Base-by-base conservation (phyloP, 2,113 vertebrate genomes). In the Toxotes chatareus region DNA sequence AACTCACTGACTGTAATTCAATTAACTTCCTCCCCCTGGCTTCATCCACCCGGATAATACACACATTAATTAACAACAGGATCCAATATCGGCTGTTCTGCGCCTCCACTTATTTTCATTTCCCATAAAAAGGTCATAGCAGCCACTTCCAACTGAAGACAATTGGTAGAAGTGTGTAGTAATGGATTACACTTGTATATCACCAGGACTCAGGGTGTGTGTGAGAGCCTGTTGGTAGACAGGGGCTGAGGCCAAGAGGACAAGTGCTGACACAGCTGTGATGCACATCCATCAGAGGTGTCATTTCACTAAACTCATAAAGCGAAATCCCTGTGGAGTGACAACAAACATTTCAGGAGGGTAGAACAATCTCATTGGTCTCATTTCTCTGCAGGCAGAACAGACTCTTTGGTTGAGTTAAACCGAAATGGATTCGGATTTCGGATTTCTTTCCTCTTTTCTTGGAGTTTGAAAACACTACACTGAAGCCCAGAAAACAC, bases 1-100 rank as follows among this genome's bases (percentile, higher is more conserved):
- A 92, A 90, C 88, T 92, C 84, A 76, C 92, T 89, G 89, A 86
- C 93, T 92, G 85, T 94, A 93, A 95, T 94, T 95, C 91, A 95
- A 94, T 95, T 95, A 95, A 83, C 91, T 90, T 69, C 80, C 88
- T 84, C 90, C 92, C 92, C 86, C 84, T 8, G 92, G 93, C 90
- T 89, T 88, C 89, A 92, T 91, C 91, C 88, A 86, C 81, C 80
- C 91, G 85, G 89, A 94, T 94, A 92, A 93, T 92, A 92, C 90
- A 88, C 88, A 93, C 87, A 93, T 94, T 94, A 93, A 95, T 94
- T 95, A 94, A 92, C 90, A 91, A 83, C 90, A 82, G 90, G 93
- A 93, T 94, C 93, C 93, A 94, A 94, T 93, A 94, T 94, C 72
- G 83, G 86, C 81, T 87, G 88, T 89, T 93, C 90, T 75, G 91